These are phyloP conservation scores for Samia ricini DNA, from an alignment of 1,140 invertebrate species.

Conservation along the genomic window DNA sequence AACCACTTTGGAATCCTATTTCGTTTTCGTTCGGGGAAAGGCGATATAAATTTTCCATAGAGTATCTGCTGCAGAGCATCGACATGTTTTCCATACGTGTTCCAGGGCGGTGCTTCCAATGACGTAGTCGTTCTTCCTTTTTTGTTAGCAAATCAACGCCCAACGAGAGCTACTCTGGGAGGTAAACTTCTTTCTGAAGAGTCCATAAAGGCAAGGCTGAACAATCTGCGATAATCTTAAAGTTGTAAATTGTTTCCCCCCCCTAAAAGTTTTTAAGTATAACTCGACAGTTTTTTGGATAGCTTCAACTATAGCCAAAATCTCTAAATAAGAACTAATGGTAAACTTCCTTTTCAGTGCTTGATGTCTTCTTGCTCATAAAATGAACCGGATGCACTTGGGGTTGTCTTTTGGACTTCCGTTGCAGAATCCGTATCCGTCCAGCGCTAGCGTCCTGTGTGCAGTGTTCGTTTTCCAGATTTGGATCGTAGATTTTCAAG, in stretches of 20 bases:
- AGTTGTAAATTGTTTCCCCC: too few species aligned
- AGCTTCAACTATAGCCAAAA: constrained; percentile 71
- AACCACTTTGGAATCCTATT: too few species aligned
- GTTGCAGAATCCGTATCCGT: constrained; percentile 49
- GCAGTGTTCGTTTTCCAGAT: constrained; percentile 40
- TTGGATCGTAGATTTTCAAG: constrained; percentile 46
- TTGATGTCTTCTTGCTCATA: constrained; percentile 55
- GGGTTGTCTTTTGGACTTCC: constrained; percentile 27
- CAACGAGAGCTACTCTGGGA: constrained; percentile 31
- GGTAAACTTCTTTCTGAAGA: constrained; percentile 51
- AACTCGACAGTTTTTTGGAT: constrained; percentile 72
- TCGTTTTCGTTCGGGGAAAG: too few species aligned
- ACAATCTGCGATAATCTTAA: constrained; percentile 69
- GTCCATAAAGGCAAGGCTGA: constrained; percentile 53
- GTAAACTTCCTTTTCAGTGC: constrained; percentile 64
- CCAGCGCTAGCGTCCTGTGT: constrained; percentile 51
- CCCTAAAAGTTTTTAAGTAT: constrained; percentile 71
- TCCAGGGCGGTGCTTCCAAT: constrained; percentile 49
- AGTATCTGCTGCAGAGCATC: constrained; percentile 63
- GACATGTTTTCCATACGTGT: constrained; percentile 57
- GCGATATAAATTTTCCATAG: too few species aligned
- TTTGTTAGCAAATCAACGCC: constrained; percentile 29
- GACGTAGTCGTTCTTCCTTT: constrained; percentile 52
- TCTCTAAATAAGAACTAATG: constrained; percentile 72
- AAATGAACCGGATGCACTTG: constrained; percentile 58